Conservation (phyloP, 2,888 invertebrate species). For the Chaitophorus viminalis region DNA sequence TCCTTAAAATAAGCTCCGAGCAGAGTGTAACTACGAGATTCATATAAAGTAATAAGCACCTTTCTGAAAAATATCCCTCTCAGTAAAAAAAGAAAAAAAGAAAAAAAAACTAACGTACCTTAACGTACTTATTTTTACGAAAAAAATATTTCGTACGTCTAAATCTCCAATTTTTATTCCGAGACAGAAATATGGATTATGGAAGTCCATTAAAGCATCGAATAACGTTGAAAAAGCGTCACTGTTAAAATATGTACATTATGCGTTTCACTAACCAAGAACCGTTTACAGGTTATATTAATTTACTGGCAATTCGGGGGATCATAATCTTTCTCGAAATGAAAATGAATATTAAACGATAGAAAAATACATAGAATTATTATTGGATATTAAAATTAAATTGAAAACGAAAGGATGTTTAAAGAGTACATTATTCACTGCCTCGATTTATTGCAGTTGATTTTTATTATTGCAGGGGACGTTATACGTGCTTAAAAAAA, state of each 20-base stretch:
- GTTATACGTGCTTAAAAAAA: neutral
- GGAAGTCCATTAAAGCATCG: neutral
- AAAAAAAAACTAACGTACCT: neutral
- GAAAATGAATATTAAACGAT: neutral
- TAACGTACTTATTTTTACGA: neutral
- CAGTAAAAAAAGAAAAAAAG: neutral
- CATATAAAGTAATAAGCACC: neutral
- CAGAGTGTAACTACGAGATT: neutral
- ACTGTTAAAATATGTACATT: neutral
- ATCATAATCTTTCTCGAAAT: neutral
- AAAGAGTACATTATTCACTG: neutral
- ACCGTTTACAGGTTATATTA: neutral
- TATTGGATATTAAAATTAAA: neutral
- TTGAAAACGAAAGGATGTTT: neutral
- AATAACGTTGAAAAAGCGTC: neutral
- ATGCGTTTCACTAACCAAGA: neutral
- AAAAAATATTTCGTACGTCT: neutral
- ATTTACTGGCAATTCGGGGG: neutral
- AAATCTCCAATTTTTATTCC: constrained; percentile 1
- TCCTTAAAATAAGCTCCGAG: neutral
- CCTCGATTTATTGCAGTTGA: neutral
- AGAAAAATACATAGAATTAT: neutral
- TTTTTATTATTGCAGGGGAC: neutral
- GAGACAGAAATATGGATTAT: neutral
- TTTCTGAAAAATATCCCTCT: neutral